Evolutionary conservation across 2,888 invertebrate species (phyloP).

Genomic region (Leucophora obtusa): DNA sequence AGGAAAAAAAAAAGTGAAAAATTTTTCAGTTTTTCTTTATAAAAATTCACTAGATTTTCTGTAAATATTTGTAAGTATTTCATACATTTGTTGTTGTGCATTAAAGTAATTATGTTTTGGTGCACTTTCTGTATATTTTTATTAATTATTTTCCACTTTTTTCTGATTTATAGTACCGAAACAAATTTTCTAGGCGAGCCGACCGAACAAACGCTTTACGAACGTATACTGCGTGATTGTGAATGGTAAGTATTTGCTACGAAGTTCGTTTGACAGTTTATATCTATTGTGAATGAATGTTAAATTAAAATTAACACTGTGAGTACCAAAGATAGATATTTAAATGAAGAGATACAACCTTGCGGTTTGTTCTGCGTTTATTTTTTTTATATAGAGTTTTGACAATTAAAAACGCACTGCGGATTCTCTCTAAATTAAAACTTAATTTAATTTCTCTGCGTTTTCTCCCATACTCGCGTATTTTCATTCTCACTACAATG

Average conservation of each 20-base stretch:
- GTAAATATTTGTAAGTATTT: slow-evolving; percentile 31
- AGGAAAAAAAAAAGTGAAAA: slow-evolving; percentile 45
- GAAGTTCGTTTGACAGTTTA: slow-evolving; percentile 53
- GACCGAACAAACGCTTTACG: slow-evolving; percentile 63
- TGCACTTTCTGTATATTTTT: slow-evolving; percentile 52
- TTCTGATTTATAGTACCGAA: slow-evolving; percentile 56
- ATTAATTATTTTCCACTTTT: slow-evolving; percentile 61
- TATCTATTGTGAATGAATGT: slow-evolving; percentile 40
- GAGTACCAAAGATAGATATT: neutral
- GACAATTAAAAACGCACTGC: too few relatives aligned
- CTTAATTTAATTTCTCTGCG: too few relatives aligned
- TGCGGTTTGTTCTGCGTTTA: too few relatives aligned
- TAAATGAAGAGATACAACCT: too few relatives aligned
- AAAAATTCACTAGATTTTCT: slow-evolving; percentile 36
- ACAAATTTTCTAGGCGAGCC: slow-evolving; percentile 64
- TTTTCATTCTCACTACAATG: too few relatives aligned
- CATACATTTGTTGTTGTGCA: slow-evolving; percentile 55
- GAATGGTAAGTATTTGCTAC: slow-evolving; percentile 48
- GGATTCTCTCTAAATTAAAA: too few relatives aligned
- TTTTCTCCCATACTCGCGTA: too few relatives aligned
- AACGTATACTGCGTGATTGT: slow-evolving; percentile 51
- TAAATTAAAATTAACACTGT: slow-evolving; percentile 23
- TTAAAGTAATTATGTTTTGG: slow-evolving; percentile 32
- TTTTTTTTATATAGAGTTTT: too few relatives aligned
- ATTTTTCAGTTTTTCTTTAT: slow-evolving; percentile 54